phyloP scores from a whole-genome alignment of 2,797 vertebrate species.

The Alfaro cultratus region DNA sequence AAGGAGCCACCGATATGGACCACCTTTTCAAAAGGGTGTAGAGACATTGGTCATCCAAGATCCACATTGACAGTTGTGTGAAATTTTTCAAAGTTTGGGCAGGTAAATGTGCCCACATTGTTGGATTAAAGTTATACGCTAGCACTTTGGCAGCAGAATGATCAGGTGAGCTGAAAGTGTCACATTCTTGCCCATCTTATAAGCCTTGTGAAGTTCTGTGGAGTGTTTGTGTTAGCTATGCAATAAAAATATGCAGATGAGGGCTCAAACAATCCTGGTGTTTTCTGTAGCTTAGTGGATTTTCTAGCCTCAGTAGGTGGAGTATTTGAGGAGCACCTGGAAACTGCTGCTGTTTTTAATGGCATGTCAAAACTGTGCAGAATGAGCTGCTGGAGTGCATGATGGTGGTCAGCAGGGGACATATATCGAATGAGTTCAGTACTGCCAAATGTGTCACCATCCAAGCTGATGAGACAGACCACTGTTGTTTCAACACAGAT shows the following conservation, averaged over 20 bases:
- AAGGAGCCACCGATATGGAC: not conserved
- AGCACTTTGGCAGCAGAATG: constrained; percentile 1
- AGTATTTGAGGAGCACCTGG: constrained; percentile 7
- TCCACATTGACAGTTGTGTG: not conserved
- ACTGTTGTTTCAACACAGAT: not conserved
- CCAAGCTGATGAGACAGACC: not conserved
- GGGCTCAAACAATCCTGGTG: not conserved
- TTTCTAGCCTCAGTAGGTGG: not conserved
- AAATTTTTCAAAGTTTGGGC: not conserved
- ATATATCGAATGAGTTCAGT: not conserved
- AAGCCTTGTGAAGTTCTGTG: constrained; percentile 1
- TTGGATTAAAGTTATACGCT: constrained; percentile 6
- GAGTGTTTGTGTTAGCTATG: constrained; percentile 17
- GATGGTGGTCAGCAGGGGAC: not conserved
- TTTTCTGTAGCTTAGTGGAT: not conserved
- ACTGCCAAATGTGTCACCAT: not conserved
- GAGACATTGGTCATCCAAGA: not conserved
- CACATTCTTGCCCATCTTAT: not conserved
- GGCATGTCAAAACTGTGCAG: not conserved
- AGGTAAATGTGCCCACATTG: not conserved
- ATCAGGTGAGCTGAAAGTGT: not conserved
- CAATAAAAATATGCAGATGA: constrained; percentile 17
- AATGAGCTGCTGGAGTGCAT: not conserved
- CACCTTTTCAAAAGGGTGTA: not conserved
- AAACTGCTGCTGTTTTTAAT: constrained; percentile 14